A percentile compares a stretch with the other conserved stretches of the same genome.
These are phyloP conservation scores for Samia ricini DNA, from an alignment of 1,140 invertebrate species.

Conservation along the genomic window DNA sequence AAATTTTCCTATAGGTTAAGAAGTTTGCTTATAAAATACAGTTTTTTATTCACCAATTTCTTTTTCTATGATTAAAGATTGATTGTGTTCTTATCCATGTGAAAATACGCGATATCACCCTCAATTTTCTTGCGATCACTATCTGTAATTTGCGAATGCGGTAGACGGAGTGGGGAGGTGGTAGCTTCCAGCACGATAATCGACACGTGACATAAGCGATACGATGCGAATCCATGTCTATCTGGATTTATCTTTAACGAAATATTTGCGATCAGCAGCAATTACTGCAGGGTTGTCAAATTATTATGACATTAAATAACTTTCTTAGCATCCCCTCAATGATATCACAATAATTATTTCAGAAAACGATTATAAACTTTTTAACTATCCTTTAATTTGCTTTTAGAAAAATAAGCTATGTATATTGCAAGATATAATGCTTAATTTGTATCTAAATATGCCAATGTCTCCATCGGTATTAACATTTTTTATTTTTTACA, in stretches of 20 bases:
- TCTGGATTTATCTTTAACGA: slow-evolving; percentile 9
- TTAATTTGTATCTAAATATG: too few species aligned
- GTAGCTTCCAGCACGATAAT: slow-evolving; percentile 49
- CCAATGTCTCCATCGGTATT: too few species aligned
- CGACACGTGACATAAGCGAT: slow-evolving; percentile 58
- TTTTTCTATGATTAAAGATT: background rate
- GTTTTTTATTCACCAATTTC: background rate
- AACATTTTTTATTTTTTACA: too few species aligned
- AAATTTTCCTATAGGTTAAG: background rate
- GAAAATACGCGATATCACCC: slow-evolving; percentile 13
- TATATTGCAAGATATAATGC: too few species aligned
- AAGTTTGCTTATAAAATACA: background rate
- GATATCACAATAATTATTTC: too few species aligned
- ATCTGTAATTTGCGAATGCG: slow-evolving; percentile 38
- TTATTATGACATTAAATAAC: background rate
- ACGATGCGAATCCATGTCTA: slow-evolving; percentile 11
- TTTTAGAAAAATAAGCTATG: too few species aligned
- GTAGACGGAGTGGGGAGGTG: too few species aligned
- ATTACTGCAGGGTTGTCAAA: slow-evolving; percentile 18
- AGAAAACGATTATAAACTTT: too few species aligned
- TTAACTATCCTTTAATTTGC: too few species aligned
- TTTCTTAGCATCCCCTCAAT: too few species aligned
- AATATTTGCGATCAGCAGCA: slow-evolving; percentile 29
- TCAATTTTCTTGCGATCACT: slow-evolving; percentile 33
- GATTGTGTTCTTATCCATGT: background rate